A percentile compares a stretch with the other conserved stretches of the same genome.
phyloP scores from a whole-genome alignment of 2,797 vertebrate genomes.

The Iguana delicatissima region DNA sequence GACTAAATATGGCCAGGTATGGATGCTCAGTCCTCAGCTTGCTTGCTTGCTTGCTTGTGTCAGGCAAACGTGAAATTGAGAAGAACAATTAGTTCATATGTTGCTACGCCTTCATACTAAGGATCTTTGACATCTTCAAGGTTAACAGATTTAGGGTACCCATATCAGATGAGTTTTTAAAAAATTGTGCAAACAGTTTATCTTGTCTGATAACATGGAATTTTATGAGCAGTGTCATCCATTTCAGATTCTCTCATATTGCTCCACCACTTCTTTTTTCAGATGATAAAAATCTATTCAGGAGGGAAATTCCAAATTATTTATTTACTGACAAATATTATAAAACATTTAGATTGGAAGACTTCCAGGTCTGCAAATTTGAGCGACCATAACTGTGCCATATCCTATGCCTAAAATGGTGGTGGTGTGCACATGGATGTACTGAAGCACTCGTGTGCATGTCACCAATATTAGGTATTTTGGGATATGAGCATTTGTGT shows the following conservation, averaged over 20 bases:
- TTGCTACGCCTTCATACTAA: neutral
- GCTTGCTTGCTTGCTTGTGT: neutral
- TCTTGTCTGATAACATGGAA: neutral
- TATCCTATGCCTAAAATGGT: no score
- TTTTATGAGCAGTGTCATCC: neutral
- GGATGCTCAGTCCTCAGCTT: neutral
- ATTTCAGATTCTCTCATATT: neutral
- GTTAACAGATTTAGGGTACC: neutral
- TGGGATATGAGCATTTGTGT: no score
- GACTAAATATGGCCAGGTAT: conserved; percentile 77
- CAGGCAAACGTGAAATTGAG: neutral
- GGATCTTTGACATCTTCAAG: neutral
- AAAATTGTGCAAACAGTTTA: neutral
- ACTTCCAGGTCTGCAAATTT: neutral
- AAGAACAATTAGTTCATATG: neutral
- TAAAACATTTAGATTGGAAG: neutral
- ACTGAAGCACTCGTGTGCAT: no score
- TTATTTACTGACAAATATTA: neutral
- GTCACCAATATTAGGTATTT: no score
- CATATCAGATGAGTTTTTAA: neutral
- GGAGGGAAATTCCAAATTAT: neutral
- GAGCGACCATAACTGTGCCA: no score
- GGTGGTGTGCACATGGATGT: no score
- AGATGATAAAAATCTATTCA: neutral
- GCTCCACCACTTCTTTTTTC: neutral